phyloP scores from a whole-genome alignment of 2,797 vertebrate genomes.

The Melanogrammus aeglefinus region DNA sequence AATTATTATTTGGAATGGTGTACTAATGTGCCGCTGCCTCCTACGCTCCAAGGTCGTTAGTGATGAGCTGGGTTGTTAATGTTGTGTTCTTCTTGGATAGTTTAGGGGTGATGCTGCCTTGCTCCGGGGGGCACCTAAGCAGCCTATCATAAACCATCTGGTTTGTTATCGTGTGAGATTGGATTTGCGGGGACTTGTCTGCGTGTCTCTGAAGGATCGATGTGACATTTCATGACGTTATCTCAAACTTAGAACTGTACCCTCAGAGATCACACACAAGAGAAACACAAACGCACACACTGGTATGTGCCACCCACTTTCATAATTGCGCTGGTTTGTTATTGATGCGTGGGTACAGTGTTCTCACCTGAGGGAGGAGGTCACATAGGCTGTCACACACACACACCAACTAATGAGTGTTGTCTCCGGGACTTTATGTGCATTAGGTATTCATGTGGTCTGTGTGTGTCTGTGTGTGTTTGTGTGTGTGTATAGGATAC shows the following conservation, averaged over 20 bases:
- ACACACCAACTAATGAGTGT: not conserved
- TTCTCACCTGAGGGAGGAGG: slow-evolving; percentile 15
- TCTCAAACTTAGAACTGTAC: not conserved
- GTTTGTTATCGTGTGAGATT: not conserved
- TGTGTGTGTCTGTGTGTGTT: slow-evolving; percentile 20
- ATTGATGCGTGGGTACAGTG: slow-evolving; percentile 6
- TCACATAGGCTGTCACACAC: not conserved
- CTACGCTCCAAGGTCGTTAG: no score
- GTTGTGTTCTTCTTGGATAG: no score
- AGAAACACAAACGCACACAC: no score
- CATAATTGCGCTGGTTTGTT: not conserved
- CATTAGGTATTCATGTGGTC: not conserved
- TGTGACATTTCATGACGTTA: no score
- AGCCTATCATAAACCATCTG: not conserved
- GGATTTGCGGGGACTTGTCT: no score
- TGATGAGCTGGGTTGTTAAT: no score
- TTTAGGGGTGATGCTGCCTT: no score
- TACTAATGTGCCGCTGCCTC: no score
- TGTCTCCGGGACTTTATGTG: slow-evolving; percentile 12
- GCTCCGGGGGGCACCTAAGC: not conserved
- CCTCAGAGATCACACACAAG: not conserved
- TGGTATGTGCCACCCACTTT: not conserved
- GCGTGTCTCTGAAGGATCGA: no score
- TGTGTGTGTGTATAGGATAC: slow-evolving; percentile 53
- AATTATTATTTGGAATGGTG: no score